Base-by-base conservation (phyloP, 2,797 vertebrate species). In the Bothrops alternatus region DNA sequence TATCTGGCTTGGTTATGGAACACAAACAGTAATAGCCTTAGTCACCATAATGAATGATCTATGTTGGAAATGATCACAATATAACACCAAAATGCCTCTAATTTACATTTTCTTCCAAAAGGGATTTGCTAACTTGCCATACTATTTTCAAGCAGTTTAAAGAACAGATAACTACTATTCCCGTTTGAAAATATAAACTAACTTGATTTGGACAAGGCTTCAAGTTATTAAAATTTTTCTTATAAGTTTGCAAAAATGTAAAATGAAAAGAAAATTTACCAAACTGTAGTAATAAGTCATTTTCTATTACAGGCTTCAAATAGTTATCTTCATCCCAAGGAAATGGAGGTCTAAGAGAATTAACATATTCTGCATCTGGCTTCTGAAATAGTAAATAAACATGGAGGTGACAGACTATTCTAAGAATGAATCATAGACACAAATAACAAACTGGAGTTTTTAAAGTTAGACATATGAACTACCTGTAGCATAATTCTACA, bases 301-400 rank as follows among this genome's bases (percentile, higher is more conserved):
- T 99, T 96, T 98, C 98, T 11, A 98, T 94, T 6, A 97, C 98
- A 1, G 99, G 99, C 94, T 98, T 98, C 96, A 99, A 97, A 96
- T 98, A 99, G 8, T 98, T 98, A 42, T 99, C 99, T 86, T 97
- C 98, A 61, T 98, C 97, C 99, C 99, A 99, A 32, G 99, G 99
- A 93, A 98, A 94, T 0, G 97, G 95, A 0, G 95, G 97, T 56
- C 94, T 96, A 58, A 98, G 90, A 58, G 96, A 97, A 88, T 47
- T 94, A 95, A 99, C 95, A 94, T 95, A 97, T 0, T 97, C 97
- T 5, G 96, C 97, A n/a, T 97, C 96, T 94, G 98, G 99, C 95
- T 98, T 98, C 99, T 99, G 96, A 16, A 95, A 92, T 69, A 88
- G 93, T 94, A 90, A 0, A 73, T 25, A 85, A 61, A 92, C 57